Evolutionary conservation across 2,797 vertebrate species (phyloP).

Genomic region (Alouatta caraya): DNA sequence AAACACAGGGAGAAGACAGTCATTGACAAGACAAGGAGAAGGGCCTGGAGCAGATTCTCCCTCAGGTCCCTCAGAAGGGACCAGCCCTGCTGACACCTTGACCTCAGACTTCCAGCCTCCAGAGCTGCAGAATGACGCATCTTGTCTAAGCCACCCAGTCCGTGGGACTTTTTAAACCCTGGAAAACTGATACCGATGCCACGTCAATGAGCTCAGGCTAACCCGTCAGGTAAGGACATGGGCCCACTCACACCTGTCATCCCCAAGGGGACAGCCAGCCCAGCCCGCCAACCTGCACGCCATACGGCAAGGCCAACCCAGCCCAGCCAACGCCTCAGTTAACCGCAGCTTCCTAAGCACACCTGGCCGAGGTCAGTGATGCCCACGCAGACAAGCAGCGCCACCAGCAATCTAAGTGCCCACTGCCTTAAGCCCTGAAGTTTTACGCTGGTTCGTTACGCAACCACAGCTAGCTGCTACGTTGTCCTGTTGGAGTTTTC

Average conservation of each 20-base stretch:
- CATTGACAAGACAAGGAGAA: background rate
- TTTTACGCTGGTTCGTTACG: rapidly evolving
- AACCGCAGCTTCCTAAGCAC: background rate
- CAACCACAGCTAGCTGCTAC: too few species aligned
- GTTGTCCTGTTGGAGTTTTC: rapidly evolving
- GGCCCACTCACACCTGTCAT: too few species aligned
- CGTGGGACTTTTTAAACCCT: background rate
- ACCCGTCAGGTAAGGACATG: background rate
- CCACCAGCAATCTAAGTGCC: background rate
- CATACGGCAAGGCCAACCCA: too few species aligned
- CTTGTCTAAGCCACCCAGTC: too few species aligned
- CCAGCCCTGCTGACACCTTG: background rate
- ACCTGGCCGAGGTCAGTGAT: too few species aligned
- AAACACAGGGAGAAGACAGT: background rate
- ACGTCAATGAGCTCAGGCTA: background rate
- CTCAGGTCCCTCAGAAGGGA: background rate
- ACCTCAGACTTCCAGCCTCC: background rate
- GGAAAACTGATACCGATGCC: too few species aligned
- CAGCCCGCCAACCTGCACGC: too few species aligned
- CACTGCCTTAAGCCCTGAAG: background rate
- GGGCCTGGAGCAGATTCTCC: background rate
- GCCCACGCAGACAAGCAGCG: background rate
- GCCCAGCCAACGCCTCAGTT: too few species aligned
- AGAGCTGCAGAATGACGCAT: rapidly evolving
- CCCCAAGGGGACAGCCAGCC: background rate